phyloP scores from a whole-genome alignment of 2,888 invertebrate species.

The Agonum fuliginosum region DNA sequence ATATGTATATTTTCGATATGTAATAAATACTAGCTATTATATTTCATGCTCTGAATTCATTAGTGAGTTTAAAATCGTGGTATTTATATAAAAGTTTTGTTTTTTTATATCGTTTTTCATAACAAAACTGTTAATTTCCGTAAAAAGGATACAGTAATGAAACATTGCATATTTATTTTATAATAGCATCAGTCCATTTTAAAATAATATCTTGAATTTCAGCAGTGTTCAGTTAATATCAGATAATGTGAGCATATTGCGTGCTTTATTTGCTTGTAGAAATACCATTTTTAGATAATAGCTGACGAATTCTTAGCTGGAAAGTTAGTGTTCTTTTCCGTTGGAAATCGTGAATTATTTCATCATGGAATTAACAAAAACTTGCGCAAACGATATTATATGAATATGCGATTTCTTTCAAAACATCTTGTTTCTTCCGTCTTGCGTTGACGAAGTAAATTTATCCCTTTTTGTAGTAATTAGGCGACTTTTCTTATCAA shows the following conservation, averaged over 20 bases:
- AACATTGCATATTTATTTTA: too few relatives aligned
- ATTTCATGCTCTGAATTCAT: too few relatives aligned
- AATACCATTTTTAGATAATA: conserved; percentile 33
- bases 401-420: conserved; percentile 25
- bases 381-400: conserved; percentile 34
- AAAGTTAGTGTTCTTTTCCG: conserved; percentile 17
- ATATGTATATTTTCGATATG: too few relatives aligned
- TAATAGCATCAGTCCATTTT: too few relatives aligned
- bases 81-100: too few relatives aligned
- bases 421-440: conserved; percentile 3
- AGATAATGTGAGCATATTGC: conserved; percentile 4
- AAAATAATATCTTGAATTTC: too few relatives aligned
- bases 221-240: too few relatives aligned
- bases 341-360: conserved; percentile 39
- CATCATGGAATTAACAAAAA: conserved; percentile 24
- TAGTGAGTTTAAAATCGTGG: too few relatives aligned
- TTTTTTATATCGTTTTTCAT: too few relatives aligned
- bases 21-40: too few relatives aligned
- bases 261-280: neutral
- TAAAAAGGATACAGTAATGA: too few relatives aligned
- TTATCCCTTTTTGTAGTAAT: neutral
- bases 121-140: too few relatives aligned
- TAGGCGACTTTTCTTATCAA: neutral
- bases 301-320: conserved; percentile 16
- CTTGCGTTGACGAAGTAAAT: neutral